A percentile compares a stretch with the other conserved stretches of the same genome.
Conservation (phyloP, 1,140 invertebrate genomes). For the Macrosteles quadrilineatus region DNA sequence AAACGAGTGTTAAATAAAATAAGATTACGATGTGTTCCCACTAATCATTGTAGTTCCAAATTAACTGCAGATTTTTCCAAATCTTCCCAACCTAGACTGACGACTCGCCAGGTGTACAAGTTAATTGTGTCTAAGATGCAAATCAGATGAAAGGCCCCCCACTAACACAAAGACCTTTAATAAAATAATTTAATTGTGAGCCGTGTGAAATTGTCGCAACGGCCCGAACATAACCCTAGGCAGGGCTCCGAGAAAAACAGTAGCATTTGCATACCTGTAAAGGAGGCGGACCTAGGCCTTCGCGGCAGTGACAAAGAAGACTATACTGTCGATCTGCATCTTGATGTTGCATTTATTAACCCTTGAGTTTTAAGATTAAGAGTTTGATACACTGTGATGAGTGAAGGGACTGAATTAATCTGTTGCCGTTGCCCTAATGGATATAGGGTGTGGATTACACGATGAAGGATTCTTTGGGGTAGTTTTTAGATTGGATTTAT, state of each 20-base stretch:
- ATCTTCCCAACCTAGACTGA: no score
- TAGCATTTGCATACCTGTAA: neutral
- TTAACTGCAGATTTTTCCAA: no score
- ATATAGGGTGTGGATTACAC: no score
- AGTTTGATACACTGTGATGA: no score
- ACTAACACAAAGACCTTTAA: conserved; percentile 11
- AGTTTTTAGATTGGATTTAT: no score
- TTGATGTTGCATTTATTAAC: conserved; percentile 1
- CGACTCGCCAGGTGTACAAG: neutral
- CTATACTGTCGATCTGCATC: neutral
- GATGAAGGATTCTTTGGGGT: no score
- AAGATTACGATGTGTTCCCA: no score
- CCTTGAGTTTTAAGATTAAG: neutral
- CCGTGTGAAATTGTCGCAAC: neutral
- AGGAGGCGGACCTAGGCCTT: neutral
- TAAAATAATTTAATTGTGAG: conserved; percentile 17
- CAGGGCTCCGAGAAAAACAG: neutral
- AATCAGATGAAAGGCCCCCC: neutral
- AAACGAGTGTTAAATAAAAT: no score
- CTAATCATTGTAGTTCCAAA: no score
- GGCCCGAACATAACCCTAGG: neutral
- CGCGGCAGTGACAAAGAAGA: neutral
- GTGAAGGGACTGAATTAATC: no score
- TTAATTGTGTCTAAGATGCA: neutral
- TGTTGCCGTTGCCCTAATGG: no score